Percentiles rank a stretch among this genome's conserved stretches.
Conservation (phyloP, 2,888 invertebrate species). For the Macropis europaea region DNA sequence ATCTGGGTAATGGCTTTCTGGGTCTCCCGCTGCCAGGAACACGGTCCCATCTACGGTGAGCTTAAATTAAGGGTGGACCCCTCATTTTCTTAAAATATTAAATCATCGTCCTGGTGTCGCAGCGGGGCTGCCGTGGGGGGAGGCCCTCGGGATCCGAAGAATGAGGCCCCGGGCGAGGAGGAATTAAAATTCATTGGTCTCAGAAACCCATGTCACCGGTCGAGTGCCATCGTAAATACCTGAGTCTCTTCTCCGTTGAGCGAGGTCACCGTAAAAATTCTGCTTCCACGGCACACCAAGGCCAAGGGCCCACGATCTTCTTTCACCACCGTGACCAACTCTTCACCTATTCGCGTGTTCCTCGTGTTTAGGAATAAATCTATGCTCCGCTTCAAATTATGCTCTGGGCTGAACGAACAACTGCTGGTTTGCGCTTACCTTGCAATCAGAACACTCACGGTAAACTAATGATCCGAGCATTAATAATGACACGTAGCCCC, state of each 20-base stretch:
- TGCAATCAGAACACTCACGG: too few relatives aligned
- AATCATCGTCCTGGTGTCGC: conserved; percentile 79
- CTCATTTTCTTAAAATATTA: conserved; percentile 79
- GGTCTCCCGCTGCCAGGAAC: conserved; percentile 75
- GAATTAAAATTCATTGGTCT: conserved; percentile 79
- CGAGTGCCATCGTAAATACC: conserved; percentile 79
- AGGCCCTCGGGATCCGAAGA: conserved; percentile 55
- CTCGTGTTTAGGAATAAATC: too few relatives aligned
- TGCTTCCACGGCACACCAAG: conserved; percentile 60
- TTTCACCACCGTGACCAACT: neutral
- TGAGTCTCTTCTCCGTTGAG: conserved; percentile 43
- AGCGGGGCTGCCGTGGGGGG: conserved; percentile 74
- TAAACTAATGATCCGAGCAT: too few relatives aligned
- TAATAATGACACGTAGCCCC: too few relatives aligned
- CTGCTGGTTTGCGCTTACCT: too few relatives aligned
- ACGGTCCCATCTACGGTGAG: conserved; percentile 67
- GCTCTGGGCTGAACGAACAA: too few relatives aligned
- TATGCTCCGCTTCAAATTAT: too few relatives aligned
- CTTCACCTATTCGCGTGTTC: neutral
- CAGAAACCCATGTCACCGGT: conserved; percentile 78
- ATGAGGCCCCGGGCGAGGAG: conserved; percentile 65
- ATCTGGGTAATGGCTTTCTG: conserved; percentile 71
- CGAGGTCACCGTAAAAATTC: conserved; percentile 75
- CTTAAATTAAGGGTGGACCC: conserved; percentile 76
- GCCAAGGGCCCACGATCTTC: conserved; percentile 39